Evolutionary conservation across 2,888 invertebrate species (phyloP), one percentile per base, ranked within the genome.

Genomic region (Chrysolina americana): DNA sequence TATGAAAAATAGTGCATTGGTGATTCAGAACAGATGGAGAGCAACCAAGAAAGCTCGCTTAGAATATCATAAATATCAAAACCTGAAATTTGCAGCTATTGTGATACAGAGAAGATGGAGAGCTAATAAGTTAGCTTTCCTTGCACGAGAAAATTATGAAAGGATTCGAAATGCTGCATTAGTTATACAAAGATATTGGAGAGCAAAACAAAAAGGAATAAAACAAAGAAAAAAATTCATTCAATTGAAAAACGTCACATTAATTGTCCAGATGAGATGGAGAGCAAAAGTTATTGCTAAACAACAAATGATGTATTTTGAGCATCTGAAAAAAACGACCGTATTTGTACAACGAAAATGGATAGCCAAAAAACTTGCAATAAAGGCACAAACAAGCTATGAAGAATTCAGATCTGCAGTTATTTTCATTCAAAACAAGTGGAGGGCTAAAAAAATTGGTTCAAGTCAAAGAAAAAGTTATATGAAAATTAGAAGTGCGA

Each of bases 1-100:
- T 2, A 62, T 79, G 5, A 82, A 73, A 77, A 48, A 41, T 10
- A 65, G 76, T 4, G 75, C 82, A 10, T 11, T 83, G 11, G 56
- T 78, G 0, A 41, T 89, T 41, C 88, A 89, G 78, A 75, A 73
- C 28, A 82, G 81, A 72, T 89, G 85, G 83, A 82, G 86, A 75
- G 86, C 85, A 3, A 79, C 75, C 2, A 79, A 77, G 47, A 28
- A 76, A 5, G 83, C 82, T 81, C 78, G 73, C 59, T 69, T 72
- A 19, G 76, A 80, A 21, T 83, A 84, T 77, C 66, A 76, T 6
- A 66, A 82, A 13, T 74, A 47, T 78, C 41, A 23, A n/a, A 62
- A 65, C 13, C 77, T 81, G 17, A 56, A 80, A 13, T 44, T 80
- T 36, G 80, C 84, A 8, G 74, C 76, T 10, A 21, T 75, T 21